Percentiles rank a stretch among this genome's conserved stretches.
Conservation (phyloP, 1,140 invertebrate species). For the Panagrolaimus sp. region DNA sequence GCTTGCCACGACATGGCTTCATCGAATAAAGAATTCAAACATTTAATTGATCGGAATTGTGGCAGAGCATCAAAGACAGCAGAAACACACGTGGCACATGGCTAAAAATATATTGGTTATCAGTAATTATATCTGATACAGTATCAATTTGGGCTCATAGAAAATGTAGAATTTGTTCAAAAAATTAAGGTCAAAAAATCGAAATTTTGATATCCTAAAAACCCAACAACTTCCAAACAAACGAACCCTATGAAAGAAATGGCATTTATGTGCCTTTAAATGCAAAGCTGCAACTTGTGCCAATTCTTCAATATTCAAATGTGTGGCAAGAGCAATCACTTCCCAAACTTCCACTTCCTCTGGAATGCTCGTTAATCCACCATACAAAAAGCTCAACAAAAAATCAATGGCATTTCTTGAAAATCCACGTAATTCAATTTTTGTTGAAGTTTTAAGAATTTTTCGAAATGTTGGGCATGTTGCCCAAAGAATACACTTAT, state of each 20-base stretch:
- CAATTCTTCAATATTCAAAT: constrained; percentile 45
- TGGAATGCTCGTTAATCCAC: constrained; percentile 42
- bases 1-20: constrained; percentile 51
- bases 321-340: constrained; percentile 40
- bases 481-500: constrained; percentile 51
- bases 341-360: constrained; percentile 55
- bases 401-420: constrained; percentile 40
- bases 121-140: too few species aligned
- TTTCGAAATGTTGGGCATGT: constrained; percentile 46
- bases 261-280: constrained; percentile 46
- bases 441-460: constrained; percentile 26
- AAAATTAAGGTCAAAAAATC: neutral
- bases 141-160: too few species aligned
- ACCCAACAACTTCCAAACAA: neutral
- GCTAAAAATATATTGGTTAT: constrained; percentile 39
- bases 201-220: too few species aligned
- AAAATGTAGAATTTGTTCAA: too few species aligned
- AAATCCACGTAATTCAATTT: constrained; percentile 24
- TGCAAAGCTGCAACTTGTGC: constrained; percentile 46
- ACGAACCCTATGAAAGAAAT: constrained; percentile 51
- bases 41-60: constrained; percentile 29
- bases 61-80: constrained; percentile 53
- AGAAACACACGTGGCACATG: constrained; percentile 55
- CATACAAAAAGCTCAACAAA: constrained; percentile 51
- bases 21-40: constrained; percentile 21